A percentile compares a stretch with the other conserved stretches of the same genome.
Evolutionary conservation across 1,140 invertebrate genomes (phyloP).

Genomic region (Zaprionus africanus): DNA sequence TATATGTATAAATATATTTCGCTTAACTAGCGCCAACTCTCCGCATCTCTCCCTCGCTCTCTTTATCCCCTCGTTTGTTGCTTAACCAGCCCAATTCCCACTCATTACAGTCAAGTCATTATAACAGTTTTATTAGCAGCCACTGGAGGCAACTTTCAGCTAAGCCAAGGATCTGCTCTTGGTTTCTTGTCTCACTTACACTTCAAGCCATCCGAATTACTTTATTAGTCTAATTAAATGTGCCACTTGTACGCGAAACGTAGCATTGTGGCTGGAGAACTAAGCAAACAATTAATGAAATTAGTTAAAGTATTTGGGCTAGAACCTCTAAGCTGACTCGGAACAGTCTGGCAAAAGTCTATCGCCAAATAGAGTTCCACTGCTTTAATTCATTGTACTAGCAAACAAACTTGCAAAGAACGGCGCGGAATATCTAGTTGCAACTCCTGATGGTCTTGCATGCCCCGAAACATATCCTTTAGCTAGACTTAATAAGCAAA

Average conservation of each 20-base stretch:
- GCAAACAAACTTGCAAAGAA: too few relatives aligned
- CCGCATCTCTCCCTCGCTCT: neutral
- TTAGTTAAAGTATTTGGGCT: conserved; percentile 57
- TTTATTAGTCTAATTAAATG: conserved; percentile 82
- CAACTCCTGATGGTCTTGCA: too few relatives aligned
- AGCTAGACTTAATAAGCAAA: too few relatives aligned
- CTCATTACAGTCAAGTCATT: conserved; percentile 60
- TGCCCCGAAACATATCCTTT: too few relatives aligned
- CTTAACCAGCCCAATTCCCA: conserved; percentile 23
- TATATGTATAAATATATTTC: conserved; percentile 65
- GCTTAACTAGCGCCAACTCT: conserved; percentile 63
- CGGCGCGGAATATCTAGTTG: too few relatives aligned
- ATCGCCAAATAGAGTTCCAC: too few relatives aligned
- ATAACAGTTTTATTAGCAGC: conserved; percentile 78
- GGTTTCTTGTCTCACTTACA: conserved; percentile 55
- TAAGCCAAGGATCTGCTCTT: neutral
- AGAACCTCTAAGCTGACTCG: neutral
- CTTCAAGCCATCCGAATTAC: conserved; percentile 63
- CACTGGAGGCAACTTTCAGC: conserved; percentile 23
- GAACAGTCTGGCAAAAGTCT: neutral
- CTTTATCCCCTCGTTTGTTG: neutral
- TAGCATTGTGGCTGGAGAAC: conserved; percentile 35
- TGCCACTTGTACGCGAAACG: conserved; percentile 71
- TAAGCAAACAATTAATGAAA: conserved; percentile 76
- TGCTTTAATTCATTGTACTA: too few relatives aligned